Conservation (phyloP, 2,888 invertebrate species). For the Drosophila yooni region DNA sequence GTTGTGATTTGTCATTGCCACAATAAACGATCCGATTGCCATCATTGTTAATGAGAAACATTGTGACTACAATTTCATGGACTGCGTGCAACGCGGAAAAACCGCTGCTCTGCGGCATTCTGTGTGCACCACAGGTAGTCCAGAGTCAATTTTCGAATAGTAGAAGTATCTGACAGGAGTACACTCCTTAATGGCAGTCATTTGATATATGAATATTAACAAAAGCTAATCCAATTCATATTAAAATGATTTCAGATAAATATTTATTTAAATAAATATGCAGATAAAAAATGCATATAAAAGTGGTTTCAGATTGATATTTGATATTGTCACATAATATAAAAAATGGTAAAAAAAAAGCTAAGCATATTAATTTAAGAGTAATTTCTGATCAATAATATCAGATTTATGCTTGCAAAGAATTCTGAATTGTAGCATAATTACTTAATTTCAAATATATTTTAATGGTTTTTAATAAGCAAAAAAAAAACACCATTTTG, state of each 20-base stretch:
- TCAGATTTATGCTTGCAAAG: neutral
- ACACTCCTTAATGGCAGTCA: neutral
- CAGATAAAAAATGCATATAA: neutral
- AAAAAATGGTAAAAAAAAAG: no score
- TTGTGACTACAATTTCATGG: slow-evolving; percentile 46
- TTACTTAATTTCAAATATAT: neutral
- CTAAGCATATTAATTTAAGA: neutral
- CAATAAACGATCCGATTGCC: slow-evolving; percentile 46
- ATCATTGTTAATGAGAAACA: slow-evolving; percentile 48
- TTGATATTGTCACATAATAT: neutral
- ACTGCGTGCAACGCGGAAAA: slow-evolving; percentile 17
- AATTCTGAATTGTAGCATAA: neutral
- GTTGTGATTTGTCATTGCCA: slow-evolving; percentile 48
- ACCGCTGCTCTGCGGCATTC: slow-evolving; percentile 1
- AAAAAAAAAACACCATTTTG: neutral
- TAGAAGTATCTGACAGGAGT: neutral
- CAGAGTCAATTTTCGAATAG: neutral
- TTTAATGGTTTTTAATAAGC: neutral
- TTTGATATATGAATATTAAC: neutral
- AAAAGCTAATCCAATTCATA: neutral
- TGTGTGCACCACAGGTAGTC: neutral
- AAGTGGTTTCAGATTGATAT: neutral
- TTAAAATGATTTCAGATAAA: neutral
- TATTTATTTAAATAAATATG: neutral
- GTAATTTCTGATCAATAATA: neutral